Conservation (phyloP, 2,888 invertebrate genomes). For the Heliconius erato region DNA sequence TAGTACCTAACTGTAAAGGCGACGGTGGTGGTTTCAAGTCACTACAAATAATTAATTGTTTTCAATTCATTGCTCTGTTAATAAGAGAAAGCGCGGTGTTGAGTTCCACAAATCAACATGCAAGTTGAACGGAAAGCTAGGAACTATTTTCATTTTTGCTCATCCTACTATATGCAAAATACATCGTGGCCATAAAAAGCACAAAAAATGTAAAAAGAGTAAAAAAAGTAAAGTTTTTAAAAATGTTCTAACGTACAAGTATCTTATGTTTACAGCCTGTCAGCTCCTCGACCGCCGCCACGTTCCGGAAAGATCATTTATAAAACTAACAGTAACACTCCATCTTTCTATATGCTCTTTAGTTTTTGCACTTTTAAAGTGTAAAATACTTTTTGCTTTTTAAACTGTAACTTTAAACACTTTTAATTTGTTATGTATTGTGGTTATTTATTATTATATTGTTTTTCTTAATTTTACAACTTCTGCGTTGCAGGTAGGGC, state of each 20-base stretch:
- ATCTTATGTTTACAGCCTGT: neutral
- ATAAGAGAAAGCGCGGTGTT: too few relatives aligned
- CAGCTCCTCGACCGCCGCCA: slow-evolving; percentile 1
- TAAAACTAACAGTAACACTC: slow-evolving; percentile 25
- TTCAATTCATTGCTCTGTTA: too few relatives aligned
- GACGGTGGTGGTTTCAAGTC: too few relatives aligned
- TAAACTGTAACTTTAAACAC: neutral
- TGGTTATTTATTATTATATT: neutral
- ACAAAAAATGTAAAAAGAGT: neutral
- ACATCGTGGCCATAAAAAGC: neutral
- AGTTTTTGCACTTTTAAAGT: slow-evolving; percentile 24
- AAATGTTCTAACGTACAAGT: neutral
- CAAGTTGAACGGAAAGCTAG: too few relatives aligned
- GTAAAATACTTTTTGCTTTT: neutral
- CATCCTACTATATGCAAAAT: too few relatives aligned
- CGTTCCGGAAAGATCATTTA: slow-evolving; percentile 24
- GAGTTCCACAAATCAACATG: too few relatives aligned
- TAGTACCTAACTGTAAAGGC: too few relatives aligned
- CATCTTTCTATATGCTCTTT: slow-evolving; percentile 23
- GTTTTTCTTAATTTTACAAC: neutral
- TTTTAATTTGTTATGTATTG: slow-evolving; percentile 1
- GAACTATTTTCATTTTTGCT: too few relatives aligned
- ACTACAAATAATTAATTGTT: too few relatives aligned
- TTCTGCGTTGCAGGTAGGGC: too few relatives aligned
- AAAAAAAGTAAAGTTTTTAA: neutral